Evolutionary conservation across 2,888 invertebrate species (phyloP), one percentile per base, ranked within the genome.

Genomic region (Lottia gigantea): DNA sequence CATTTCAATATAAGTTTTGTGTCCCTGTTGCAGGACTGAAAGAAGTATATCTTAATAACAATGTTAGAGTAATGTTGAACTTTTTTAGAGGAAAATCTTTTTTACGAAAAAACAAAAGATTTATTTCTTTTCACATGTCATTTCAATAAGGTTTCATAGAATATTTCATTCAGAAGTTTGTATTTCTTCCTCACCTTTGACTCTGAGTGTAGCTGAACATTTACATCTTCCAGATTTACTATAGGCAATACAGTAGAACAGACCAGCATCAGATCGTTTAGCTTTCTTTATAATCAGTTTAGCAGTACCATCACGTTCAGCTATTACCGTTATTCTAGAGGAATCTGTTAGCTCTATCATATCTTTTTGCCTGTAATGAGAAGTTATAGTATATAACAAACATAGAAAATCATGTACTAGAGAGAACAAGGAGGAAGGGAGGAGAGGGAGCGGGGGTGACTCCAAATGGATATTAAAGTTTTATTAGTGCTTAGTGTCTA

Each of bases 181-280:
- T 61, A 23, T 55, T 14, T 15, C 2, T n/a, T 45, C 75, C 83
- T 74, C 67, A 86, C 87, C 82, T 74, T 82, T 80, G 23, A 86
- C 84, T 68, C 83, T 78, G 65, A 87, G 85, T 45, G 79, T 78
- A 15, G 85, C 85, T 11, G 86, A 81, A 47, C 87, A 86, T 66
- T 85, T 85, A 62, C 87, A 92, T 69, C 93, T 92, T 71, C 98
- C 97, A 82, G 96, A 92, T 76, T 95, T 94, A 90, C 97, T 98
- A 80, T 93, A 94, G 31, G 98, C 98, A 85, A 93, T 93, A 87
- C 97, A 96, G 31, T 93, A 91, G 88, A 97, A 98, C 71, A 94
- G 92, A 45, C 95, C 95, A 88, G 94, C 93, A 87, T 95, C 95
- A 80, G 92, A 91, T 76, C 93, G 90, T 72, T 92, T 92, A 77